phyloP scores from a whole-genome alignment of 2,113 vertebrate species.

The Nycticebus coucang region DNA sequence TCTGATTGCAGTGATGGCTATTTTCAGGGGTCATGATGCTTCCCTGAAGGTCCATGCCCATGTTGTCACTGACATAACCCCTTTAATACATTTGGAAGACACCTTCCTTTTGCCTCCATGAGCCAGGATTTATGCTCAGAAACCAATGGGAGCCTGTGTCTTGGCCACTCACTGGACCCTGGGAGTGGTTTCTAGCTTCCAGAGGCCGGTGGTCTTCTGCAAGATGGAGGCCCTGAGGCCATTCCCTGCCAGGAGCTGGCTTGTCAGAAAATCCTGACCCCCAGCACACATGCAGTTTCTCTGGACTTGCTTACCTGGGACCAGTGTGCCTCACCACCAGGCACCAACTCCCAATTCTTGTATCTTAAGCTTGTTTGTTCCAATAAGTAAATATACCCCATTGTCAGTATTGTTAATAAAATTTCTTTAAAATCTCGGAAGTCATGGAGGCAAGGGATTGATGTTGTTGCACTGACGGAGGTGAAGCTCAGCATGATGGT shows the following conservation, averaged over 20 bases:
- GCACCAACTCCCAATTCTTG: neutral
- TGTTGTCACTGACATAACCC: neutral
- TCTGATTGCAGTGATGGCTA: too few relatives aligned
- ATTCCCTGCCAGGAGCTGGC: neutral
- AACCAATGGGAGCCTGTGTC: too few relatives aligned
- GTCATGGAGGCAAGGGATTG: neutral
- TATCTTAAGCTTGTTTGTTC: neutral
- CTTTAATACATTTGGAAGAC: neutral
- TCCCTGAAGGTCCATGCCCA: neutral
- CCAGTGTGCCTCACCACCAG: accelerated
- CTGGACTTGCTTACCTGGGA: neutral
- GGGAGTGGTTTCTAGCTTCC: neutral
- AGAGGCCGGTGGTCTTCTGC: neutral
- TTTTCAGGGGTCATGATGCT: too few relatives aligned
- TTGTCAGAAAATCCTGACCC: too few relatives aligned
- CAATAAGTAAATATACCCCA: neutral
- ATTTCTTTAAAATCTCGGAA: neutral
- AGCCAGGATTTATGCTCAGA: neutral
- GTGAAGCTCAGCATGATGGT: neutral
- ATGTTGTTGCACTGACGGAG: neutral
- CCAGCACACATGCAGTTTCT: accelerated
- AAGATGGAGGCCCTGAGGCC: accelerated
- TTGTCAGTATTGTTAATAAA: neutral
- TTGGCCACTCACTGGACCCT: neutral
- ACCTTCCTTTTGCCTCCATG: neutral